A percentile compares a stretch with the other conserved stretches of the same genome.
These are phyloP conservation scores for Terrapene triunguis DNA, from an alignment of 2,113 vertebrate genomes.

Conservation along the genomic window DNA sequence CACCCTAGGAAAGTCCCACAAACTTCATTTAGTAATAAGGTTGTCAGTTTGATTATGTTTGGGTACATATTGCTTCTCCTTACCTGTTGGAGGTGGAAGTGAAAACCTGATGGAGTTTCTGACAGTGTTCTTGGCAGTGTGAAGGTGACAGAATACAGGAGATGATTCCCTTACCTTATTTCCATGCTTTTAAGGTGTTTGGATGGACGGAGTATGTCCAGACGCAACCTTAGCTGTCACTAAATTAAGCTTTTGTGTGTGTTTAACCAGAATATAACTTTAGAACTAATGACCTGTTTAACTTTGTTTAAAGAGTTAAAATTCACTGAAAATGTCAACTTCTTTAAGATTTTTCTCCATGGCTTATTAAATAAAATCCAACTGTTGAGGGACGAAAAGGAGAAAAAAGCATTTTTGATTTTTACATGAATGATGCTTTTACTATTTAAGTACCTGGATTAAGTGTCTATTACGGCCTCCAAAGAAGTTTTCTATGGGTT, in stretches of 20 bases:
- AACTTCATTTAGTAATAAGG: no score
- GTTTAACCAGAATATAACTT: neutral
- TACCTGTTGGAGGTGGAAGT: no score
- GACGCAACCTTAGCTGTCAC: neutral
- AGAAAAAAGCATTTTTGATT: neutral
- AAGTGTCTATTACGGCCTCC: neutral
- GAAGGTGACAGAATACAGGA: rapidly evolving
- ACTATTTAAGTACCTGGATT: neutral
- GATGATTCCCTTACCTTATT: neutral
- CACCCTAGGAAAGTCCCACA: no score
- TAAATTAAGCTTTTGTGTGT: neutral
- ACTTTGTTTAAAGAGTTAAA: rapidly evolving
- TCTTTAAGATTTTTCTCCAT: rapidly evolving
- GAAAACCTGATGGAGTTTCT: neutral
- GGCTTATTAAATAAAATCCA: neutral
- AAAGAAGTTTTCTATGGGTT: neutral
- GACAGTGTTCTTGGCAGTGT: rapidly evolving
- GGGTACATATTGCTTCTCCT: neutral
- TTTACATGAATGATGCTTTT: neutral
- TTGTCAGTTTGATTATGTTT: neutral
- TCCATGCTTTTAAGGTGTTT: neutral
- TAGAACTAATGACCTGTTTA: neutral
- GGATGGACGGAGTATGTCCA: neutral
- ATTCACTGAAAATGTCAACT: neutral
- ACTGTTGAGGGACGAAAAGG: neutral